These are phyloP conservation scores for Lepilemur ruficaudatus DNA, from an alignment of 2,797 vertebrate genomes.

Conservation along the genomic window DNA sequence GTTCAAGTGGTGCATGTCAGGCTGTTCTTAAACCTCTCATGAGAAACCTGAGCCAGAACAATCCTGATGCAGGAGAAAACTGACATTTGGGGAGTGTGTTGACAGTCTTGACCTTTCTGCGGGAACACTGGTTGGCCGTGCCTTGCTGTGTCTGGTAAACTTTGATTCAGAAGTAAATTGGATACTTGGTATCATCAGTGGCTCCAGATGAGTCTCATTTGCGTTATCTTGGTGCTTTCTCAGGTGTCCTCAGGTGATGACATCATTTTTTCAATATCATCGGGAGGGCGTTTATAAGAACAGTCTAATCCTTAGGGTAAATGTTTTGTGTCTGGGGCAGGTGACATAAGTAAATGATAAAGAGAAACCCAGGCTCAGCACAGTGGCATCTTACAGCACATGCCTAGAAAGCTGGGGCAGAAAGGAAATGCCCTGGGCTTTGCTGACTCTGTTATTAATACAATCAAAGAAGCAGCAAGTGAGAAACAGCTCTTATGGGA, in stretches of 20 bases:
- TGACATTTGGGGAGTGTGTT: background rate
- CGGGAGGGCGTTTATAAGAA: background rate
- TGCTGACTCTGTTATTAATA: background rate
- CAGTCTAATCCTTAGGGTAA: background rate
- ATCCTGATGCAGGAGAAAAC: background rate
- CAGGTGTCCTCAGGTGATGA: background rate
- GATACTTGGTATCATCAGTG: background rate
- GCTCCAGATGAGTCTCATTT: background rate
- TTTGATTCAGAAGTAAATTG: background rate
- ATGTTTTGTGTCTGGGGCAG: background rate
- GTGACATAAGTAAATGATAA: background rate
- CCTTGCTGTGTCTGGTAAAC: background rate
- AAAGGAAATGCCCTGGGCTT: background rate
- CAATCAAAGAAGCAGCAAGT: background rate
- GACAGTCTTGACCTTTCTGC: background rate
- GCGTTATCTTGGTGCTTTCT: background rate
- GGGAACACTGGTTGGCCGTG: background rate
- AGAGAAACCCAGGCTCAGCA: background rate
- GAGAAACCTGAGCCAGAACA: background rate
- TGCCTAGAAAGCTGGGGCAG: background rate
- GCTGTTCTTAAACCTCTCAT: background rate
- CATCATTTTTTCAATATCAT: background rate
- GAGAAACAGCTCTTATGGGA: background rate
- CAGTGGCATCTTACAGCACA: background rate
- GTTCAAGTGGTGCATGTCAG: background rate